Percentiles rank a stretch among this genome's conserved stretches.
Evolutionary conservation across 2,888 invertebrate genomes (phyloP).

Genomic region (Phaonia tiefii): DNA sequence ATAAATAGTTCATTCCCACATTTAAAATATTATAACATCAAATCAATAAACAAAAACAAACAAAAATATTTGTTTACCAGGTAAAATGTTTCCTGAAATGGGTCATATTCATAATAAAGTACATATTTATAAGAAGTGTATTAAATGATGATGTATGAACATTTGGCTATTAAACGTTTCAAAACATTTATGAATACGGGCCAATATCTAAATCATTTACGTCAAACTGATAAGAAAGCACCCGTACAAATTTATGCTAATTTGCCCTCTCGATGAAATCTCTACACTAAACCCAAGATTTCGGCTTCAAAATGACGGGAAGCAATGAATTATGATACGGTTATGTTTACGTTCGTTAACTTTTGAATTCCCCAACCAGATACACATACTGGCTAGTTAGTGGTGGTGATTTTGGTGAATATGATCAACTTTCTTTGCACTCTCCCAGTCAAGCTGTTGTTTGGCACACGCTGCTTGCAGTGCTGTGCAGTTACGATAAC

Average conservation of each 20-base stretch:
- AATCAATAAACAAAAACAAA: no score
- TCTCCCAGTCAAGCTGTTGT: no score
- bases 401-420: neutral
- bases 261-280: neutral
- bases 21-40: no score
- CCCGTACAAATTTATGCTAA: conserved; percentile 26
- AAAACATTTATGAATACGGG: no score
- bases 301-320: conserved; percentile 5
- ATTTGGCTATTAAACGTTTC: no score
- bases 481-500: neutral
- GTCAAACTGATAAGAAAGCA: neutral
- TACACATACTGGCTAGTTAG: no score
- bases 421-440: neutral
- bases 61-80: no score
- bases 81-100: conserved; percentile 1
- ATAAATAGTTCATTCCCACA: no score
- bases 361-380: neutral
- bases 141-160: conserved; percentile 8
- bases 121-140: neutral
- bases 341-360: neutral
- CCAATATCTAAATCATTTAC: no score
- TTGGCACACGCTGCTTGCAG: conserved; percentile 14
- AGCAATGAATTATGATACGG: neutral
- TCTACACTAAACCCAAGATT: neutral
- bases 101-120: neutral